These are phyloP conservation scores for Grammomys surdaster DNA, from an alignment of 2,113 vertebrate species.

Conservation along the genomic window DNA sequence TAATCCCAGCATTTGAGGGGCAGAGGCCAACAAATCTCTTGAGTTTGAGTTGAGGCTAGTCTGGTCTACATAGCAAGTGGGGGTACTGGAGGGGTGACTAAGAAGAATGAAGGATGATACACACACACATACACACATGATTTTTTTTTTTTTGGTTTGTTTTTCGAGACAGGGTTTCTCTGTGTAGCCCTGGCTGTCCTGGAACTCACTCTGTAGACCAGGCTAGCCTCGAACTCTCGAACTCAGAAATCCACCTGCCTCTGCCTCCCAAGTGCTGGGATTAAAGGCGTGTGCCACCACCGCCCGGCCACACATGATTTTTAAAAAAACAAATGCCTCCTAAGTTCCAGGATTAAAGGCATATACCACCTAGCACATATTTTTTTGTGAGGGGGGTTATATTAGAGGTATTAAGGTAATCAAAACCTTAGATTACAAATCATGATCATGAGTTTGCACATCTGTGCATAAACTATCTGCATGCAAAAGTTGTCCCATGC, in stretches of 20 bases:
- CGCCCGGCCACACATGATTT: background rate
- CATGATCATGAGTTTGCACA: fast-evolving
- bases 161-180: too few relatives aligned
- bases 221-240: too few relatives aligned
- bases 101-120: background rate
- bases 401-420: background rate
- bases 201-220: too few relatives aligned
- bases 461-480: background rate
- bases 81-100: background rate
- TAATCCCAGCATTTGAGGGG: background rate
- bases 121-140: background rate
- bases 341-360: background rate
- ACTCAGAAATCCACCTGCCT: too few relatives aligned
- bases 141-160: too few relatives aligned
- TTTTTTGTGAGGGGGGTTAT: background rate
- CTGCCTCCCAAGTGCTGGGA: too few relatives aligned
- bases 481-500: background rate
- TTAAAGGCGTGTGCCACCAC: too few relatives aligned
- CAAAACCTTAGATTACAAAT: background rate
- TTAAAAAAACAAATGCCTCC: background rate
- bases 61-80: background rate
- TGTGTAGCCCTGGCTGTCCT: too few relatives aligned
- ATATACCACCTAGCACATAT: background rate
- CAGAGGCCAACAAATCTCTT: background rate
- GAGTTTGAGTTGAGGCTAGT: background rate